Percentiles rank a stretch among this genome's conserved stretches.
phyloP scores from a whole-genome alignment of 1,140 invertebrate genomes.

The Bathynomus jamesi region DNA sequence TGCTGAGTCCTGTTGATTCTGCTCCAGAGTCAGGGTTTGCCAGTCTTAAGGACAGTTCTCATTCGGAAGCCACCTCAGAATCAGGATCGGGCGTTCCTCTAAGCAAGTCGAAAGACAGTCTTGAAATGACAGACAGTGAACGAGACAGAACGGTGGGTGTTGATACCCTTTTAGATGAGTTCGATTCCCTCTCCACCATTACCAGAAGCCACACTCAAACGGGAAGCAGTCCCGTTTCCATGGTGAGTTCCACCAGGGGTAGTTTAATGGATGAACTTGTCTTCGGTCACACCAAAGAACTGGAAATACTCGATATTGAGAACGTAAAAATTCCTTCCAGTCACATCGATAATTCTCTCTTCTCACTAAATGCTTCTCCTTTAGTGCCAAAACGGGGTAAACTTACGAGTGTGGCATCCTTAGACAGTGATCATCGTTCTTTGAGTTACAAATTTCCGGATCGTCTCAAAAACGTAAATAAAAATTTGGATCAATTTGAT shows the following conservation, averaged over 20 bases:
- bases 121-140: conserved; percentile 35
- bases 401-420: neutral
- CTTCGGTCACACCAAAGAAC: conserved; percentile 4
- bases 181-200: conserved; percentile 28
- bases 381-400: neutral
- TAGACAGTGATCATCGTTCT: neutral
- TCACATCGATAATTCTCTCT: conserved; percentile 5
- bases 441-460: neutral
- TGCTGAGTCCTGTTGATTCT: conserved; percentile 12
- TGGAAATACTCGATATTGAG: conserved; percentile 1
- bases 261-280: conserved; percentile 20
- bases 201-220: conserved; percentile 16
- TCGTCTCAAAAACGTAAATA: neutral
- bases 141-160: conserved; percentile 17
- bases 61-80: conserved; percentile 15
- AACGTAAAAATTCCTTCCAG: conserved; percentile 7
- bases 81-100: conserved; percentile 12
- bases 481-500: no score
- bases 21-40: conserved; percentile 19
- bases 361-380: conserved; percentile 8
- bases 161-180: conserved; percentile 31
- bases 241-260: conserved; percentile 21
- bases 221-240: conserved; percentile 26
- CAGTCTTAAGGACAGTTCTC: conserved; percentile 21
- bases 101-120: conserved; percentile 34